Base-by-base conservation (phyloP, 1,140 invertebrate species). In the Drosophila ananassae region DNA sequence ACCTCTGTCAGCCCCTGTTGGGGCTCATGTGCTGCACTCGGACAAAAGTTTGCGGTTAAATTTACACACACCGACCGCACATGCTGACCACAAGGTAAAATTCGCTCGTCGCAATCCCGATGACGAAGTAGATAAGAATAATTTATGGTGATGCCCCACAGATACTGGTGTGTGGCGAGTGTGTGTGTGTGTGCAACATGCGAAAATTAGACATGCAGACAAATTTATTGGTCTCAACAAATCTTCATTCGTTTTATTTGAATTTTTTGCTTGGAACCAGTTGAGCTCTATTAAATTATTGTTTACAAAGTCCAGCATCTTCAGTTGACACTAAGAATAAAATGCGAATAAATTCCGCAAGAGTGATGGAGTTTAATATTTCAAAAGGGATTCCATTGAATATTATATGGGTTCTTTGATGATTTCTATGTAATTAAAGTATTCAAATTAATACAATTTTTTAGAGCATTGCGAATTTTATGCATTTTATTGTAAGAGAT, bases 171-270 rank as follows among this genome's bases (percentile, higher is more conserved):
- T 48, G 54, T 56, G 51, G 25, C 53, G 66, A 44, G 54, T 56
- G 51, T 58, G 52, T 56, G 55, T 56, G 55, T 66, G 56, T 73
- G 77, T 79, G 58, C 53, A 74, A 77, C 75, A 80, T 80, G 82
- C 59, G 69, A 77, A 87, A 85, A 87, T 85, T 85, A 85, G 82
- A 85, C 82, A 82, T 82, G 82, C 78, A 85, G 82, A 85, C 82
- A 85, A 85, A 85, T 85, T 87, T 85, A 85, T 85, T 85, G 82
- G 74, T 61, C 69, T 74, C 72, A 76, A 89, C 74, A 85, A 85
- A 87, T 85, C 83, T 87, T 85, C 59, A 82, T 82, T 59, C 55
- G 73, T 79, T 75, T 78, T 78, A 53, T 67, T 73, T 67, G 54
- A 41, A 62, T 63, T 55, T 56, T 77, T 59, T 50, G 17, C 28